Base-by-base conservation (phyloP, 2,888 invertebrate species). In the Protonemura montana region DNA sequence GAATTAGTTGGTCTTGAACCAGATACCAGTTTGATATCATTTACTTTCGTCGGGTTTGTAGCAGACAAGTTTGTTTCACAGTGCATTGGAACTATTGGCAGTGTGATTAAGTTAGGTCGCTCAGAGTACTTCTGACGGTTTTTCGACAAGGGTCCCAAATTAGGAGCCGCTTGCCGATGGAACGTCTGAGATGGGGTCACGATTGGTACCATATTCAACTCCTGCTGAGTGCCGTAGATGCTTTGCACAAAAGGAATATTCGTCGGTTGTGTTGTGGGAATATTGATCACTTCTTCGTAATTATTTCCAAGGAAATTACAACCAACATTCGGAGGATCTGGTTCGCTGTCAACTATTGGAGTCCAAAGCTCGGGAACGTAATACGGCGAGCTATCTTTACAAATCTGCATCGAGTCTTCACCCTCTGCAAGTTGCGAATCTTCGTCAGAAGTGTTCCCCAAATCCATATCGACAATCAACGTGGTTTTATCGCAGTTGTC, bases 31-130 rank as follows among this genome's bases (percentile, higher is more conserved):
- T n/a, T n/a, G n/a, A n/a, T n/a, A n/a, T n/a, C n/a, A n/a, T n/a
- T n/a, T n/a, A n/a, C n/a, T n/a, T n/a, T n/a, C n/a, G n/a, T 21
- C 59, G 21, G 13, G 21, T 59, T 59, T 59, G 59, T 10, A 59
- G 21, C 16, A 21, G 59, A 21, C 16, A 59, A 59, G 91, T 29
- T 90, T 90, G 59, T 86, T 89, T 7, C 89, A 89, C 27, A 89
- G 89, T 13, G 59, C 59, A 21, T 59, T 10, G 21, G 59, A 59
- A 21, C 59, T 2, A 59, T 13, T 88, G 88, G 2, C 2, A 78
- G 26, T 78, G 25, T 28, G 25, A 27, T 26, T 16, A 78, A 78
- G 13, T 78, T 78, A 5, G 78, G 78, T 16, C 78, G n/a, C 2
- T 25, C 28, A 78, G 78, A 78, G 78, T 78, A 78, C 28, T 78